These are phyloP conservation scores for Oligia latruncula DNA, from an alignment of 2,888 invertebrate genomes.

Conservation along the genomic window DNA sequence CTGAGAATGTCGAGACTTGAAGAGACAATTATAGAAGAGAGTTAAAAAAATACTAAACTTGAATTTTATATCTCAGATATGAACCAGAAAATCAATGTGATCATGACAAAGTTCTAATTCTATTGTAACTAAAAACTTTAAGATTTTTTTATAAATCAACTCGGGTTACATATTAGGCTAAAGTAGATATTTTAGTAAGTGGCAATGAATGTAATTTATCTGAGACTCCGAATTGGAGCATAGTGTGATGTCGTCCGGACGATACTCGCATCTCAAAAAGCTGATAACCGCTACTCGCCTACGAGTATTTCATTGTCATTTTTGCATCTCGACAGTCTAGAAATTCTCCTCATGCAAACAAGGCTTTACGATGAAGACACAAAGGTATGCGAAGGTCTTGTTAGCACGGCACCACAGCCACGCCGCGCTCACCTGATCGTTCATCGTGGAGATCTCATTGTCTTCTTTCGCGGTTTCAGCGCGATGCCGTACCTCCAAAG, in stretches of 20 bases:
- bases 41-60: not conserved
- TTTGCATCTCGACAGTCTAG: accelerated
- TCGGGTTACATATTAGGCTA: too few species aligned
- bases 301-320: not conserved
- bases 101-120: not conserved
- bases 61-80: not conserved
- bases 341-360: not conserved
- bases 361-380: slow-evolving; percentile 22
- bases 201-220: not conserved
- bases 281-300: accelerated
- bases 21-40: not conserved
- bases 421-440: slow-evolving; percentile 91
- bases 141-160: not conserved
- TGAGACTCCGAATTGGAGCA: not conserved
- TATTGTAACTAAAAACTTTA: too few species aligned
- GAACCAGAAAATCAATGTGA: not conserved
- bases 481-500: slow-evolving; percentile 91
- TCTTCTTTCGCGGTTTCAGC: slow-evolving; percentile 82
- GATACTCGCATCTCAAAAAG: not conserved
- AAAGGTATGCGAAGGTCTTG: slow-evolving; percentile 31
- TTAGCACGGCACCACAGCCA: slow-evolving; percentile 64
- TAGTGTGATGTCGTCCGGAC: not conserved
- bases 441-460: slow-evolving; percentile 91
- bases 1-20: not conserved
- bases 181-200: not conserved